These are phyloP conservation scores for Callosobruchus maculatus DNA, from an alignment of 2,888 invertebrate species.

Conservation along the genomic window DNA sequence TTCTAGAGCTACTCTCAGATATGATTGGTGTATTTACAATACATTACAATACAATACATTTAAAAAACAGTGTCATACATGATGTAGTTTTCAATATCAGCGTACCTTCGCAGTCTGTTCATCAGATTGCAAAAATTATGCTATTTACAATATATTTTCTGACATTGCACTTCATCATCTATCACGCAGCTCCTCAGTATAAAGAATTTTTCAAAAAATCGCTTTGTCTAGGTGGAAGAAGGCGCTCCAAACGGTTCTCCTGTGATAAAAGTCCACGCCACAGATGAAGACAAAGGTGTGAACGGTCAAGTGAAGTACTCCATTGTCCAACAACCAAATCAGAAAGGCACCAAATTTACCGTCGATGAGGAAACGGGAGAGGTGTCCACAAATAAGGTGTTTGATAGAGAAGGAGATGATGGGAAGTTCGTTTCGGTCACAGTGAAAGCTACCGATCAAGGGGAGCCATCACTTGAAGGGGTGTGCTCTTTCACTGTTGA, in stretches of 20 bases:
- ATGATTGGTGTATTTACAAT: too few species aligned
- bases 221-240: slow-evolving; percentile 65
- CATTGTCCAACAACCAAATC: slow-evolving; percentile 94
- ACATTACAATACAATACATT: too few species aligned
- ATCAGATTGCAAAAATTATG: too few species aligned
- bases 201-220: slow-evolving; percentile 49
- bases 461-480: slow-evolving; percentile 95
- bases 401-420: slow-evolving; percentile 95
- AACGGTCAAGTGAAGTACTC: slow-evolving; percentile 95
- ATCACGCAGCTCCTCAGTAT: too few species aligned
- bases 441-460: slow-evolving; percentile 97
- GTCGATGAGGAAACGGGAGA: slow-evolving; percentile 95
- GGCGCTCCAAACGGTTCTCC: slow-evolving; percentile 92
- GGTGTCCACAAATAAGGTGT: slow-evolving; percentile 92
- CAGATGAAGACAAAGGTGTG: slow-evolving; percentile 93
- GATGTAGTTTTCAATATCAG: too few species aligned
- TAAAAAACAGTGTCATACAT: too few species aligned
- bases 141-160: too few species aligned
- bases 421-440: slow-evolving; percentile 95
- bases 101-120: too few species aligned
- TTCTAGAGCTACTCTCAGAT: too few species aligned
- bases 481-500: slow-evolving; percentile 98
- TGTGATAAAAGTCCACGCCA: slow-evolving; percentile 87
- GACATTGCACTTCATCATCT: too few species aligned
- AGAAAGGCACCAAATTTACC: slow-evolving; percentile 91